phyloP scores from a whole-genome alignment of 30 jellyfish, hydroid and myxozoan genomes.

The Pseudorhiza aurosa region DNA sequence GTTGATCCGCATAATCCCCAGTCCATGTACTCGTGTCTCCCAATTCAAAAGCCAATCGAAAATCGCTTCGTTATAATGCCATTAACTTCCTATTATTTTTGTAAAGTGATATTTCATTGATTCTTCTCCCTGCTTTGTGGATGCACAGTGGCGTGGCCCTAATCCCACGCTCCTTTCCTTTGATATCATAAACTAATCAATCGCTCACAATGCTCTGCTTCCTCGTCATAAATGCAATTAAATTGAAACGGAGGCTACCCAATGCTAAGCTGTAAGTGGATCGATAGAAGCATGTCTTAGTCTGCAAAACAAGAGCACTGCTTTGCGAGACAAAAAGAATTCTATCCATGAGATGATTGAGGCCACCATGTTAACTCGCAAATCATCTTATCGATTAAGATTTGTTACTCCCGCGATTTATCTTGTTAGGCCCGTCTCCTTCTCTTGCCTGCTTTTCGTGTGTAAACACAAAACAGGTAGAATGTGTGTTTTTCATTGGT shows the following conservation, averaged over 20 bases:
- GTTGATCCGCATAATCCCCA: background rate
- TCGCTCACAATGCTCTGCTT: slow-evolving; percentile 16
- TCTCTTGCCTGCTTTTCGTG: background rate
- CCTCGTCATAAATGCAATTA: slow-evolving; percentile 37
- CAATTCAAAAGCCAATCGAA: slow-evolving; percentile 5
- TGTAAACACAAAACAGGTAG: no score
- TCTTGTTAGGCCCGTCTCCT: slow-evolving; percentile 15
- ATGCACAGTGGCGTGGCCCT: slow-evolving; percentile 22
- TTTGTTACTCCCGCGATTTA: background rate
- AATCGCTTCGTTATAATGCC: slow-evolving; percentile 9
- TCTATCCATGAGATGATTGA: background rate
- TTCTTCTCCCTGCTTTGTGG: background rate
- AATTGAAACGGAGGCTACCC: slow-evolving; percentile 57
- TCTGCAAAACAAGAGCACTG: slow-evolving; percentile 2
- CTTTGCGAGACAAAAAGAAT: background rate
- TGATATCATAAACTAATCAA: slow-evolving; percentile 53
- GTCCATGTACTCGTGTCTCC: slow-evolving; percentile 52
- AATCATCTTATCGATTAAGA: slow-evolving; percentile 2
- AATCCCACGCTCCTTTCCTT: slow-evolving; percentile 19
- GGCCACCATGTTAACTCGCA: slow-evolving; percentile 24
- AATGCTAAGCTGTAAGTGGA: slow-evolving; percentile 40
- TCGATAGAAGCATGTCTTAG: slow-evolving; percentile 28
- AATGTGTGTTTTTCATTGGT: no score
- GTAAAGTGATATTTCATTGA: slow-evolving; percentile 52
- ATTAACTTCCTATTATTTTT: slow-evolving; percentile 31